Percentiles rank a stretch among this genome's conserved stretches.
Conservation (phyloP, 1,140 invertebrate species). For the Hyles euphorbiae region DNA sequence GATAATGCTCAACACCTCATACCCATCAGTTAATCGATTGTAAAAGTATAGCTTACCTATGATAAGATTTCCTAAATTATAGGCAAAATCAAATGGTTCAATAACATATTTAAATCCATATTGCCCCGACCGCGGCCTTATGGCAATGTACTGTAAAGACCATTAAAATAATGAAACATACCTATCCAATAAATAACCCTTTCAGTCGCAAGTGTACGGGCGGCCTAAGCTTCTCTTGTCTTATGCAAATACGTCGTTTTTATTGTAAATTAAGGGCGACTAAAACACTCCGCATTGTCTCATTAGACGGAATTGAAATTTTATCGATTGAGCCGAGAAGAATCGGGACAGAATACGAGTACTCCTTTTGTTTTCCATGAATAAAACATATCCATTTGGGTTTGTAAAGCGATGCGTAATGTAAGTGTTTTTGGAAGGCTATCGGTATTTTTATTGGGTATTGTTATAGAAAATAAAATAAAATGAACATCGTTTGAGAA, state of each 20-base stretch:
- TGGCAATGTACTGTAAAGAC: too few species aligned
- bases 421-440: neutral
- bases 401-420: neutral
- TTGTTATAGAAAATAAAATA: neutral
- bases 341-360: neutral
- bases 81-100: too few species aligned
- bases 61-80: too few species aligned
- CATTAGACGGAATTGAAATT: conserved; percentile 11
- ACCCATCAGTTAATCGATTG: too few species aligned
- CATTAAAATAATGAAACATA: too few species aligned
- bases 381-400: neutral
- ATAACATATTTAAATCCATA: too few species aligned
- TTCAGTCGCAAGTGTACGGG: neutral
- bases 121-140: too few species aligned
- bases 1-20: too few species aligned
- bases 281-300: conserved; percentile 3
- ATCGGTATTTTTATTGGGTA: neutral
- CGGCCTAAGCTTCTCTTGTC: neutral
- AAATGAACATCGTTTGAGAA: neutral
- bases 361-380: neutral
- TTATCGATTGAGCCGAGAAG: neutral
- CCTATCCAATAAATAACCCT: too few species aligned
- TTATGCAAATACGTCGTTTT: conserved; percentile 5
- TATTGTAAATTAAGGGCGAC: conserved; percentile 5
- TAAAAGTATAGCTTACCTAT: too few species aligned